These are phyloP conservation scores for Macquaria australasica DNA, from an alignment of 2,113 vertebrate genomes.

Conservation along the genomic window DNA sequence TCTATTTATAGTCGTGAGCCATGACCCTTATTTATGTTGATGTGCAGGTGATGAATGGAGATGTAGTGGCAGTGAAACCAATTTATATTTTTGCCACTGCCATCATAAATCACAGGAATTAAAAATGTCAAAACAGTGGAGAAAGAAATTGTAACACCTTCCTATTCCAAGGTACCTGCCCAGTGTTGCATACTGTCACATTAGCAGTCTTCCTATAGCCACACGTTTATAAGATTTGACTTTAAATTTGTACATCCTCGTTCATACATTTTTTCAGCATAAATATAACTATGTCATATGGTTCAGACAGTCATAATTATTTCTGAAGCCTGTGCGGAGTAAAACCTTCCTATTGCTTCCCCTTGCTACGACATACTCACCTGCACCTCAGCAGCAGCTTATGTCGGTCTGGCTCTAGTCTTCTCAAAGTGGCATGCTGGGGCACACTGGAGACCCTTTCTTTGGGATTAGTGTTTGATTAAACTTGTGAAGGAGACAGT, in stretches of 20 bases:
- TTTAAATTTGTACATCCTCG: background rate
- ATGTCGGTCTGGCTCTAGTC: background rate
- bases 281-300: background rate
- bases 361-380: background rate
- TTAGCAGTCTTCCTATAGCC: background rate
- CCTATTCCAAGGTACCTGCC: background rate
- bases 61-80: constrained; percentile 41
- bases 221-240: background rate
- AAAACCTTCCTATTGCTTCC: background rate
- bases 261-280: background rate
- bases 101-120: constrained; percentile 69
- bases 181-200: background rate
- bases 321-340: background rate
- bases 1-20: constrained; percentile 29
- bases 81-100: constrained; percentile 51
- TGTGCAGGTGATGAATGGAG: constrained; percentile 57
- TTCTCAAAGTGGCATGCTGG: background rate
- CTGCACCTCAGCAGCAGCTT: background rate
- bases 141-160: constrained; percentile 17
- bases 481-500: constrained; percentile 23
- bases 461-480: constrained; percentile 35
- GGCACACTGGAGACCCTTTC: background rate
- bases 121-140: constrained; percentile 46
- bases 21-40: constrained; percentile 46
- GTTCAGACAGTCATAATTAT: constrained; percentile 4